Evolutionary conservation across 2,797 vertebrate genomes (phyloP), one percentile per base, ranked within the genome.

Genomic region (Vespertilio murinus): DNA sequence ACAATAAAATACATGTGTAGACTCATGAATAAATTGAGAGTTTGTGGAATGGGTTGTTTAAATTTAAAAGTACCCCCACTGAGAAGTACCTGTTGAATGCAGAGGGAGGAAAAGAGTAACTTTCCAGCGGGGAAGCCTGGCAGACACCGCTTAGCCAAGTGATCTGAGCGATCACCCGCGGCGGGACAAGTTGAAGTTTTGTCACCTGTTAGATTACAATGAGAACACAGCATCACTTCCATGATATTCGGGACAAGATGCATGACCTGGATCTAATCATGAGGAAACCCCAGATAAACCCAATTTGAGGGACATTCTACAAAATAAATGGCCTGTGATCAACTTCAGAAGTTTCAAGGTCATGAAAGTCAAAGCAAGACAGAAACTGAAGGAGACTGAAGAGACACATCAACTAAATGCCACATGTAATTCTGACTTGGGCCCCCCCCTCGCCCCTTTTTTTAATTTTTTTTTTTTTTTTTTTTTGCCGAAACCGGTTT

Each of bases 1-100:
- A 2, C 54, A 67, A 71, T 88, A 79, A 94, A 94, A 80, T 30
- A 30, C 69, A 5, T 25, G 9, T 77, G 20, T 80, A 40, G 49
- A 81, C 14, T 90, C 38, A 59, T 56, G 25, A 94, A 25, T 93
- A 83, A 95, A 87, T 71, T 88, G 16, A 77, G 30, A 89, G 49
- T 94, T 92, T 82, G 70, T 92, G 5, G 56, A 73, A 40, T 38
- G 59, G 35, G 5, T 84, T 77, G 28, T 85, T 91, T 90, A 81
- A 67, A 75, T 74, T 89, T 81, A 35, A 38, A 35, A 95, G 13
- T 88, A 64, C 10, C 69, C 69, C 77, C 42, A 8, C 42, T 20
- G 45, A 67, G 49, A 64, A 81, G 13, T 38, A 42, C 23, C 59
- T 65, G 12, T 0, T 74, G 47, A 35, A 69, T 84, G 54, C 73